Base-by-base conservation (phyloP, 2,888 invertebrate genomes). In the Frankliniella intonsa region DNA sequence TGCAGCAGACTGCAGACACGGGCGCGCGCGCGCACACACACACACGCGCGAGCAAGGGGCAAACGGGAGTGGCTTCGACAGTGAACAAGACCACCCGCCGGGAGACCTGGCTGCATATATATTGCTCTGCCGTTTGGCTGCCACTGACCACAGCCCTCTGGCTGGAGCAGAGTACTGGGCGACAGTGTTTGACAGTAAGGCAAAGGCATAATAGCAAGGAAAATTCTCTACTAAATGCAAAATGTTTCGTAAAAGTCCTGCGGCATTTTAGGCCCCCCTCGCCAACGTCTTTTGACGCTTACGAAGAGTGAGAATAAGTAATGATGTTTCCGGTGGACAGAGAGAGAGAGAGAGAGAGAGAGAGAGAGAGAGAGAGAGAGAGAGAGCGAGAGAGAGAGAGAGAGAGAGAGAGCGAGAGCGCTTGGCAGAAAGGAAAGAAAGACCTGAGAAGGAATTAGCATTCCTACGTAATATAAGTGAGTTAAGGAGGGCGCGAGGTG, bases 391-490 rank as follows among this genome's bases (percentile, higher is more conserved):
- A 69, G 69, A 22, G 9, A 22, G 69, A 22, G 22, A 22, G 69
- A 22, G 69, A n/a, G n/a, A 69, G 69, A 22, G 22, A 22, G 69
- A 22, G 11, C n/a, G 22, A 65, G n/a, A n/a, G 69, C 12, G 19
- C 12, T 17, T 12, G 62, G 62, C 17, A 17, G n/a, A 14, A 62
- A 17, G 62, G n/a, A n/a, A 17, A n/a, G 62, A 62, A 62, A 62
- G 19, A n/a, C 19, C 14, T 7, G 19, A 19, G 69, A 12, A 76
- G 25, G 69, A 76, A 76, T 76, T 76, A 76, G 69, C 69, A 76
- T 76, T 76, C 69, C 25, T 25, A 76, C 22, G 69, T 76, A 76
- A 76, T 76, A 76, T 25, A 76, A 76, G 25, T 10, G 69, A 76
- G 22, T 76, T n/a, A 22, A 25, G 25, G 69, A 25, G 69, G 69